Conservation (phyloP, 2,113 vertebrate genomes). For the Lynx canadensis region DNA sequence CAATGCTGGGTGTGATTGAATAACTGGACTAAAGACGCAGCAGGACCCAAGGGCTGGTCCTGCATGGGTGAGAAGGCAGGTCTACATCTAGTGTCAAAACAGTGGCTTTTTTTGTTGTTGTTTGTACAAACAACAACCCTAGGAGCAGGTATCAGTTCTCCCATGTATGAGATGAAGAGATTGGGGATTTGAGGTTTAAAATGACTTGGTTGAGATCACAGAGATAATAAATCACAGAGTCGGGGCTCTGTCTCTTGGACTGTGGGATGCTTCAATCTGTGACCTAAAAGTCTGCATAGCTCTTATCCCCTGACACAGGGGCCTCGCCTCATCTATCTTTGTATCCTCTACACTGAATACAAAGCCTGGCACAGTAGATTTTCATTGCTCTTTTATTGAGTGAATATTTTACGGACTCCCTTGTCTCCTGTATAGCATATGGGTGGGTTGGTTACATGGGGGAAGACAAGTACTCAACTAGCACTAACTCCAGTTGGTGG, state of each 20-base stretch:
- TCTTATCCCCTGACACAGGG: background rate
- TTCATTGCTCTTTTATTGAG: background rate
- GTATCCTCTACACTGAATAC: background rate
- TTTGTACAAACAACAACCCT: background rate
- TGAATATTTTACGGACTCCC: background rate
- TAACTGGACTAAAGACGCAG: background rate
- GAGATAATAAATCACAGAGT: background rate
- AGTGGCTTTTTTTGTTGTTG: background rate
- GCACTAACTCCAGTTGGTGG: background rate
- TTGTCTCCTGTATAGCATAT: background rate
- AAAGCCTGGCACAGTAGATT: background rate
- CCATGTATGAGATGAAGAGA: background rate
- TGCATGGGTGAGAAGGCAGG: fast-evolving
- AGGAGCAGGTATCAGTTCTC: background rate
- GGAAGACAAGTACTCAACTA: background rate
- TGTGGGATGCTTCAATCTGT: background rate
- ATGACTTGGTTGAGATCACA: background rate
- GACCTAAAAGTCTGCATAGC: background rate
- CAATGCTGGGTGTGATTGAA: background rate
- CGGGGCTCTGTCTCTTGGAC: background rate
- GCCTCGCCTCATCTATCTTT: background rate
- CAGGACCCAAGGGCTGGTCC: background rate
- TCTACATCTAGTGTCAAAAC: background rate
- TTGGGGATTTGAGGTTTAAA: background rate
- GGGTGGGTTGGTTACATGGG: background rate